Conservation (phyloP, 1,140 invertebrate species). For the Papilio aristodemus region DNA sequence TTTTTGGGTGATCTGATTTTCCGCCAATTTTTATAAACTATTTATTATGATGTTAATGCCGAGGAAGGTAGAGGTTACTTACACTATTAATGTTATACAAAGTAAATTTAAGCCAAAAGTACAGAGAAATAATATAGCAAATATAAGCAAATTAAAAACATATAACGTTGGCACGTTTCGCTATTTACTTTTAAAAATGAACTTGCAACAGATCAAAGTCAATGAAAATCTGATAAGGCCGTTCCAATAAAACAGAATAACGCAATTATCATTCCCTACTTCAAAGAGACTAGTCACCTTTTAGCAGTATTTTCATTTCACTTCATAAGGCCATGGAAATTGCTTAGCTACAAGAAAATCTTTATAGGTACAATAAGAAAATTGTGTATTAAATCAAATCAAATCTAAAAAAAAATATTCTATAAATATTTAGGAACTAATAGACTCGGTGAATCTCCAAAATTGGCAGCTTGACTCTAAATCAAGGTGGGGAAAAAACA, state of each 20-base stretch:
- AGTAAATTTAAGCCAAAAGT: too few species aligned
- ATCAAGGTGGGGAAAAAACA: too few species aligned
- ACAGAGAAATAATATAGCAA: too few species aligned
- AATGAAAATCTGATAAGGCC: slow-evolving; percentile 9
- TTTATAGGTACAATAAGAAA: not conserved
- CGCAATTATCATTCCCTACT: slow-evolving; percentile 5
- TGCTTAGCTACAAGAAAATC: not conserved
- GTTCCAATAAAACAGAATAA: slow-evolving; percentile 11
- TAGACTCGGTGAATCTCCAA: not conserved
- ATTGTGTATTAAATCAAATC: not conserved
- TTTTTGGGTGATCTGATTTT: too few species aligned
- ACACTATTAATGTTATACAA: too few species aligned
- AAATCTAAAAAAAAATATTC: too few species aligned
- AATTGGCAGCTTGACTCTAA: not conserved
- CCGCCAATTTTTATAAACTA: too few species aligned
- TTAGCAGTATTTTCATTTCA: slow-evolving; percentile 2
- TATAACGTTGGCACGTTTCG: not conserved
- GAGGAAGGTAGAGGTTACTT: too few species aligned
- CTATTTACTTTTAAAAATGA: not conserved
- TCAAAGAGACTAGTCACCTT: slow-evolving; percentile 5
- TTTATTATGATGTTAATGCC: too few species aligned
- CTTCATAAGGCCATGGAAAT: not conserved
- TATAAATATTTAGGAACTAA: too few species aligned
- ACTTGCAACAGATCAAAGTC: slow-evolving; percentile 2
- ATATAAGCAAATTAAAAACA: not conserved